Evolutionary conservation across 2,888 invertebrate species (phyloP).

Genomic region (Acleris laterana): DNA sequence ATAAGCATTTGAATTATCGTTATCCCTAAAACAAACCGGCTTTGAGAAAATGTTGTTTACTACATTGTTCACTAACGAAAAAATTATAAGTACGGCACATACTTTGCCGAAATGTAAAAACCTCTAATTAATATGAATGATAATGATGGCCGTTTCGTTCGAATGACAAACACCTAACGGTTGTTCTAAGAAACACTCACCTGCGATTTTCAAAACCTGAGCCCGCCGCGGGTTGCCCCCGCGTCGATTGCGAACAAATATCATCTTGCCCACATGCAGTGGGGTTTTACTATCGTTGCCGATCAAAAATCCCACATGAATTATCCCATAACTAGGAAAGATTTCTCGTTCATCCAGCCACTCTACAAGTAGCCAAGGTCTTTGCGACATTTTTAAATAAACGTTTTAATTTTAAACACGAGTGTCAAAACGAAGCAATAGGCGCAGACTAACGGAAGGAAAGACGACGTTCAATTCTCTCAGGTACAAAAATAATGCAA

Average conservation of each 20-base stretch:
- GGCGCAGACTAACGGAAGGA: constrained; percentile 12
- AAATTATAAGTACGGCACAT: no score
- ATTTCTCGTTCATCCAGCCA: constrained; percentile 60
- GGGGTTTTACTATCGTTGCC: constrained; percentile 46
- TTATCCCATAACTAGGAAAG: constrained; percentile 59
- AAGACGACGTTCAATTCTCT: constrained; percentile 4
- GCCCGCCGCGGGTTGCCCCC: constrained; percentile 51
- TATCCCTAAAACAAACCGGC: no score
- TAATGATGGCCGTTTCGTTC: no score
- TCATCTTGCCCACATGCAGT: constrained; percentile 53
- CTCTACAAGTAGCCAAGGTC: constrained; percentile 65
- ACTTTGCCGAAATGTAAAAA: no score
- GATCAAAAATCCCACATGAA: constrained; percentile 50
- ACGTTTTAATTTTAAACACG: constrained; percentile 31
- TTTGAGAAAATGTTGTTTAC: no score
- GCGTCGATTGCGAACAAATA: constrained; percentile 50
- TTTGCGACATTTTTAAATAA: constrained; percentile 51
- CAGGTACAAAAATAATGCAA: constrained; percentile 32
- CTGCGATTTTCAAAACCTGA: constrained; percentile 60
- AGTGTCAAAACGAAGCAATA: constrained; percentile 4
- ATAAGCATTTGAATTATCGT: no score
- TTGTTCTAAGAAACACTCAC: constrained; percentile 45
- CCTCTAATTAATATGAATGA: no score
- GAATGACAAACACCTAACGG: not conserved
- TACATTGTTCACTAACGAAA: no score